These are phyloP conservation scores for Acanthococcus lagerstroemiae DNA, from an alignment of 2,888 invertebrate genomes.

Conservation along the genomic window DNA sequence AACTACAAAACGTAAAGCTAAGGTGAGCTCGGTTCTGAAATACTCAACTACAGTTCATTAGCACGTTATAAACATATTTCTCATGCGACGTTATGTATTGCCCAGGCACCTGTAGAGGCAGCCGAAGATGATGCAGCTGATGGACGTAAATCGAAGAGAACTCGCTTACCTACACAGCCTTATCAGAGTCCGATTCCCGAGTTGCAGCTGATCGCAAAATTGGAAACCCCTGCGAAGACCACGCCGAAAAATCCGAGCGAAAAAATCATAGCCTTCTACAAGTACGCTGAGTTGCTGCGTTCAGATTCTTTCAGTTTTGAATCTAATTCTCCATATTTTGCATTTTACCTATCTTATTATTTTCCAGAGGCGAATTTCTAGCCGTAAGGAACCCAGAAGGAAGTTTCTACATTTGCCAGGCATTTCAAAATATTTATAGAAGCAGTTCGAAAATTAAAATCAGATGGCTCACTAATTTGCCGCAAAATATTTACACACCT, in stretches of 20 bases:
- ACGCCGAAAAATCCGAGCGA: conserved; percentile 54
- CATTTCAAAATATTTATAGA: conserved; percentile 81
- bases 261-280: conserved; percentile 76
- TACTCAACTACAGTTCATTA: no score
- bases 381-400: conserved; percentile 85
- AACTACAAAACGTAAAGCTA: conserved; percentile 30
- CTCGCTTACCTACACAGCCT: conserved; percentile 59
- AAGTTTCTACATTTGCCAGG: conserved; percentile 77
- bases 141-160: conserved; percentile 47
- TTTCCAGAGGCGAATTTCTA: conserved; percentile 67
- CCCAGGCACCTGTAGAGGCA: conserved; percentile 5
- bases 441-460: conserved; percentile 75
- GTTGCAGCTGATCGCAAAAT: conserved; percentile 63
- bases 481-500: conserved; percentile 65
- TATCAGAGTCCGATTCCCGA: conserved; percentile 77
- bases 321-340: not conserved
- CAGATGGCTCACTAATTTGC: conserved; percentile 72
- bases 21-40: not conserved
- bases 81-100: no score
- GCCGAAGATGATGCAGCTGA: conserved; percentile 34
- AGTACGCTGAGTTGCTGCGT: no score
- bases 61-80: no score
- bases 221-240: conserved; percentile 49
- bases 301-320: conserved; percentile 32
- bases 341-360: conserved; percentile 8